Evolutionary conservation across 2,888 invertebrate genomes (phyloP).

Genomic region (Andrena bucephala): DNA sequence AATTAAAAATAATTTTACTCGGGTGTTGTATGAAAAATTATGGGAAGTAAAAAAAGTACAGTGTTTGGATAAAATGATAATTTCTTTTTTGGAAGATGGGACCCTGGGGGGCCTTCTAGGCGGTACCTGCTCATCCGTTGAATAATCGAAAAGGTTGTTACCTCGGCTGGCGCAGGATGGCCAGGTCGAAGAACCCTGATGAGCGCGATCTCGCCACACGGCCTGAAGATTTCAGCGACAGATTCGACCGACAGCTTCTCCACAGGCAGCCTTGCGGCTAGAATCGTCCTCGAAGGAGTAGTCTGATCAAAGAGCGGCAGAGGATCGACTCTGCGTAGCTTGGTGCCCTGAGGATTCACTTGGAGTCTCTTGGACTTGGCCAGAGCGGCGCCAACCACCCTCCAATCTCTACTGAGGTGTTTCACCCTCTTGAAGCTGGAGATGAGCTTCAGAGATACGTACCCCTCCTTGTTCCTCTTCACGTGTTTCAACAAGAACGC

Average conservation of each 20-base stretch:
- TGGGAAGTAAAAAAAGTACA: too few relatives aligned
- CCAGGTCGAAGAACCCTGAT: conserved; percentile 95
- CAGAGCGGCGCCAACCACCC: conserved; percentile 95
- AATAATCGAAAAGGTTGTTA: conserved; percentile 42
- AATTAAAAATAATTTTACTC: too few relatives aligned
- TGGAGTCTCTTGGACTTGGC: conserved; percentile 92
- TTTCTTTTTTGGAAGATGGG: too few relatives aligned
- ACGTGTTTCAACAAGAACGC: conserved; percentile 98
- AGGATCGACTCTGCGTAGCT: conserved; percentile 93
- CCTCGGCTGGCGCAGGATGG: conserved; percentile 95
- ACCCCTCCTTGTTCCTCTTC: conserved; percentile 97
- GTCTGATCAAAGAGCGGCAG: conserved; percentile 96
- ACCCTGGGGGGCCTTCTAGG: too few relatives aligned
- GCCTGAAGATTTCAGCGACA: conserved; percentile 95
- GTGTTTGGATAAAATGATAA: too few relatives aligned
- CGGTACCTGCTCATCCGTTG: not conserved
- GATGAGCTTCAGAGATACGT: conserved; percentile 96
- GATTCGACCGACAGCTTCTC: conserved; percentile 95
- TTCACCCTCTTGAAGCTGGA: conserved; percentile 98
- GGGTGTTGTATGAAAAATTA: too few relatives aligned
- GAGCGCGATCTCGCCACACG: conserved; percentile 95
- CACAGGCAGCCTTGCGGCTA: conserved; percentile 94
- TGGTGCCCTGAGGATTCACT: conserved; percentile 96
- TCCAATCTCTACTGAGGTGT: conserved; percentile 97
- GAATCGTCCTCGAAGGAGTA: conserved; percentile 95